These are phyloP conservation scores for Pinna nobilis DNA, from an alignment of 1,140 invertebrate genomes.

Conservation along the genomic window DNA sequence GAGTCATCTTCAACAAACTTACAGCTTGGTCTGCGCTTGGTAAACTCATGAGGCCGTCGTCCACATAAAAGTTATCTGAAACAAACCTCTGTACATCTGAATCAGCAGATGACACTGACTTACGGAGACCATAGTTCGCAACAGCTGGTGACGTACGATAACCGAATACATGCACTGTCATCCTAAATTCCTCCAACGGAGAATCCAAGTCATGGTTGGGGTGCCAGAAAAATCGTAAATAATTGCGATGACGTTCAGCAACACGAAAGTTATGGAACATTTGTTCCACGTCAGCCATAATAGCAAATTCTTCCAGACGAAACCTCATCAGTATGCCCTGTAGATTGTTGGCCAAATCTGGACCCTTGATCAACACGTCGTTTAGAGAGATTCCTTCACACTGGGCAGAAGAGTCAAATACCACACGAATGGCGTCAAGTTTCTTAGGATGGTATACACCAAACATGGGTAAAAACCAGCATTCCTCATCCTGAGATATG, in stretches of 20 bases:
- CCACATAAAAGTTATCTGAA: slow-evolving; percentile 34
- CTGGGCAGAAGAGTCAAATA: slow-evolving; percentile 39
- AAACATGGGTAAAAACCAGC: slow-evolving; percentile 41
- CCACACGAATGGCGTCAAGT: slow-evolving; percentile 32
- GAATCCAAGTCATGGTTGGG: slow-evolving; percentile 28
- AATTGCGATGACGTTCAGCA: slow-evolving; percentile 25
- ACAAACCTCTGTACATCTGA: slow-evolving; percentile 34
- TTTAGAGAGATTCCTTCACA: slow-evolving; percentile 57
- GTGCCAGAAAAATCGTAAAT: slow-evolving; percentile 47
- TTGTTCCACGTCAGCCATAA: slow-evolving; percentile 46
- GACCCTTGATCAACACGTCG: slow-evolving; percentile 46
- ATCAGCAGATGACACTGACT: slow-evolving; percentile 16
- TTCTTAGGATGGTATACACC: slow-evolving; percentile 43
- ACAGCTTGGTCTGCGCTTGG: no score
- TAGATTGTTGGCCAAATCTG: slow-evolving; percentile 66
- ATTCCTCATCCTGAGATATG: slow-evolving; percentile 9
- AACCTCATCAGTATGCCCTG: slow-evolving; percentile 51
- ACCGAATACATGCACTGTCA: slow-evolving; percentile 49
- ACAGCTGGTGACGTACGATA: slow-evolving; percentile 38
- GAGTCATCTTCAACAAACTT: slow-evolving; percentile 32
- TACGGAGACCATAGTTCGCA: slow-evolving; percentile 37
- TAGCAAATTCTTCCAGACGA: slow-evolving; percentile 33
- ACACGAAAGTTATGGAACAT: slow-evolving; percentile 51
- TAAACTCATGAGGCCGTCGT: slow-evolving; percentile 32
- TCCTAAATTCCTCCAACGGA: slow-evolving; percentile 37